Conservation (phyloP, 2,888 invertebrate species). For the Chelonus formosanus region DNA sequence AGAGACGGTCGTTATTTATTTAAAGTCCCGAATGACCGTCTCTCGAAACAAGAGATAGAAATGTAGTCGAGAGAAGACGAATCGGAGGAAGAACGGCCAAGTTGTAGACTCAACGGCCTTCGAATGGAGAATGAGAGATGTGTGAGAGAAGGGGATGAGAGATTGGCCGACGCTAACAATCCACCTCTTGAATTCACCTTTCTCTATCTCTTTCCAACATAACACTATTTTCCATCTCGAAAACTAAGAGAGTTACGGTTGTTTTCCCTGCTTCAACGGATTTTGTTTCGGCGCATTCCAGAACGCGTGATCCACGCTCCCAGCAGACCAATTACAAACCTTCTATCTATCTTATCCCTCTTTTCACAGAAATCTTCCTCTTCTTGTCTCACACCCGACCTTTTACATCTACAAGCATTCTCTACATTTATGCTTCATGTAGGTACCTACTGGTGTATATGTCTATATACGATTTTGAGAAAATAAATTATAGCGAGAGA, state of each 20-base stretch:
- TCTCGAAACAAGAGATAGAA: conserved; percentile 8
- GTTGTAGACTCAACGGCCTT: conserved; percentile 13
- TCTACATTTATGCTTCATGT: neutral
- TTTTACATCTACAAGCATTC: neutral
- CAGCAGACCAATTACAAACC: conserved; percentile 49
- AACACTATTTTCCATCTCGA: conserved; percentile 9
- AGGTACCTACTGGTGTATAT: too few species aligned
- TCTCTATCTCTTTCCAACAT: neutral
- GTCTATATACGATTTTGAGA: too few species aligned
- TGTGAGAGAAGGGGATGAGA: conserved; percentile 14
- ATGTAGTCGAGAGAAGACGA: neutral
- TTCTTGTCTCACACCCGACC: neutral
- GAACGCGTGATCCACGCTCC: conserved; percentile 45
- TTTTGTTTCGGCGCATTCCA: conserved; percentile 25
- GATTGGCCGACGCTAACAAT: conserved; percentile 33
- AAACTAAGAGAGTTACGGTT: conserved; percentile 34
- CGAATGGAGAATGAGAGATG: conserved; percentile 21
- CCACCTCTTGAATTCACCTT: conserved; percentile 11
- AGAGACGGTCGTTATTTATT: conserved; percentile 51
- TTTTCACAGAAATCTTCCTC: conserved; percentile 13
- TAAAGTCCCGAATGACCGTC: conserved; percentile 45
- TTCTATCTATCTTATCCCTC: conserved; percentile 18
- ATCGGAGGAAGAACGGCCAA: neutral
- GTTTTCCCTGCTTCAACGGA: conserved; percentile 34
- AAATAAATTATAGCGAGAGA: too few species aligned